Evolutionary conservation across 2,888 invertebrate species (phyloP), one percentile per base, ranked within the genome.

Genomic region (Sceliomorpha sp.): DNA sequence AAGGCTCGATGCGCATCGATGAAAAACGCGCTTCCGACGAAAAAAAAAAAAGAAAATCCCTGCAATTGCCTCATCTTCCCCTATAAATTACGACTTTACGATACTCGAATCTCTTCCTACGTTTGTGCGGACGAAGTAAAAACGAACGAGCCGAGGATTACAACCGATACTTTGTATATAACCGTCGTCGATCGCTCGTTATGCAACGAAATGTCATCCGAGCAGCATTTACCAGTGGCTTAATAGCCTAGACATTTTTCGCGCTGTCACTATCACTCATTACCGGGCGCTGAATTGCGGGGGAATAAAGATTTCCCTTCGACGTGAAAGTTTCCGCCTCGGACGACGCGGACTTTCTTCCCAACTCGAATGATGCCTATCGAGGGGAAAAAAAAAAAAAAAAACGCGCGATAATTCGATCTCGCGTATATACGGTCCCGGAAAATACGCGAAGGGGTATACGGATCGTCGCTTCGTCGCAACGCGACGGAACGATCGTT

Each of bases 261-360:
- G 6, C 26, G 8, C 12, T 15, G 15, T 26, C 24, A 24, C 4
- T 48, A 26, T 37, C 36, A 15, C 14, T 44, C 27, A 26, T 29
- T n/a, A n/a, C 9, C 3, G 2, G 15, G n/a, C 8, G 31, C 6
- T 17, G 14, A 37, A 40, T 42, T 24, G 9, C 26, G 7, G 6
- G 12, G 55, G 42, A 44, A 45, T 45, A 17, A 56, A 37, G 45
- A 29, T 36, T 8, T 9, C 13, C 36, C 45, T 20, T 37, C 45
- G 8, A 36, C 20, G 56, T 39, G 37, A 56, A 56, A 56, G 56
- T 56, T 45, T n/a, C n/a, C n/a, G 6, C 13, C 5, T 56, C 45
- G 45, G 56, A 56, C 45, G 37, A 47, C n/a, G 47, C 24, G 31
- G 9, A 44, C 37, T 45, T 56, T 44, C 36, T 20, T 20, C 5